Percentiles rank a stretch among this genome's conserved stretches.
These are phyloP conservation scores for Caenorhabditis sp. DNA, from an alignment of 2,888 invertebrate species.

Conservation along the genomic window DNA sequence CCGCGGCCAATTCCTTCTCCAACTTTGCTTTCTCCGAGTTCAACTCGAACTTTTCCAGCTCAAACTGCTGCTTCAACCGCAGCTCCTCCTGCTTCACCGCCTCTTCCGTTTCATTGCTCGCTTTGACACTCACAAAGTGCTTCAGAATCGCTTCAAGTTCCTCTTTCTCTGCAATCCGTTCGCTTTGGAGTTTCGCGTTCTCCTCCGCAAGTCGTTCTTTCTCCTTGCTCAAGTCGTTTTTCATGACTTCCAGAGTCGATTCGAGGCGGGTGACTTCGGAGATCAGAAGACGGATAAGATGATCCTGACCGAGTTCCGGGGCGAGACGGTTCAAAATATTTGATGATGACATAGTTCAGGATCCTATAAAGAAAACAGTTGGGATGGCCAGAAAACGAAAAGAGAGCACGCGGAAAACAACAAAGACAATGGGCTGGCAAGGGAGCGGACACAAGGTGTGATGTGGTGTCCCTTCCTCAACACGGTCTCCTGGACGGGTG, in stretches of 20 bases:
- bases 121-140: neutral
- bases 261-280: neutral
- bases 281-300: neutral
- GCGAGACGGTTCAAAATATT: too few relatives aligned
- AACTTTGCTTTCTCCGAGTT: neutral
- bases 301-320: neutral
- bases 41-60: neutral
- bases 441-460: too few relatives aligned
- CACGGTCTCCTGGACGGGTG: too few relatives aligned
- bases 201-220: neutral
- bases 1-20: neutral
- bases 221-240: neutral
- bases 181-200: neutral
- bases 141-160: too few relatives aligned
- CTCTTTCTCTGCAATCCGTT: neutral
- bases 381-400: too few relatives aligned
- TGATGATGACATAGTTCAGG: too few relatives aligned
- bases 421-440: too few relatives aligned
- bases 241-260: neutral
- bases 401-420: too few relatives aligned
- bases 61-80: neutral
- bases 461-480: too few relatives aligned
- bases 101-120: neutral
- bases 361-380: too few relatives aligned
- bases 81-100: neutral